Base-by-base conservation (phyloP, 2,113 vertebrate species). In the Ciconia boyciana region DNA sequence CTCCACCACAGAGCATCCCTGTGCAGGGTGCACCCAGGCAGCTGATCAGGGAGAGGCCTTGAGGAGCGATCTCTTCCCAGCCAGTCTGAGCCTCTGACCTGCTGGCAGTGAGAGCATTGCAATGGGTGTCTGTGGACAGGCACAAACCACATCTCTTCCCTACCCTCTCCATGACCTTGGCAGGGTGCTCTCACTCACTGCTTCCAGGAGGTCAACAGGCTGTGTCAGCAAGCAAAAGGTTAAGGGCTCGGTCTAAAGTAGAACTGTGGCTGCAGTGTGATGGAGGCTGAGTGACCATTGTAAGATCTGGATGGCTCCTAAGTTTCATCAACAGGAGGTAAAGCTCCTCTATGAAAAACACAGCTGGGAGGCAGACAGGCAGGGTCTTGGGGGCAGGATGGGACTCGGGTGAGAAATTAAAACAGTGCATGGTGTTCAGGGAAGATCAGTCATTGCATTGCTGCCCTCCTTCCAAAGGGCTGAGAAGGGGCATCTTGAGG, bases 251-350 rank as follows among this genome's bases (percentile, higher is more conserved):
- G 11, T 39, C 34, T 74, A 15, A 26, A 11, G 55, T 1, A 29
- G 34, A 80, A 49, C 34, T 49, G 43, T 61, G 83, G 44, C 62
- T 89, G 64, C 41, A 44, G 41, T 0, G 7, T 58, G 76, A 7
- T 11, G 36, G 54, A 77, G 49, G 39, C 70, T 48, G 68, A 43
- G 49, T 18, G 68, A 16, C 31, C 14, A 0, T 9, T 0, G 0
- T 39, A 55, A 78, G 49, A 62, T 16, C 34, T 74, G 68, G 7
- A 4, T 44, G 19, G 41, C n/a, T 78, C 31, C 54, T 9, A 6
- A 34, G 11, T 66, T 57, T 84, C 87, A 34, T 52, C 34, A 41
- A 77, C 15, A 22, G 21, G 44, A 18, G 2, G 48, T 39, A 64
- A 24, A 51, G 10, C 17, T 44, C 19, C 22, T 61, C 48, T 89